phyloP scores from a whole-genome alignment of 2,113 vertebrate genomes.

The Tiliqua scincoides region DNA sequence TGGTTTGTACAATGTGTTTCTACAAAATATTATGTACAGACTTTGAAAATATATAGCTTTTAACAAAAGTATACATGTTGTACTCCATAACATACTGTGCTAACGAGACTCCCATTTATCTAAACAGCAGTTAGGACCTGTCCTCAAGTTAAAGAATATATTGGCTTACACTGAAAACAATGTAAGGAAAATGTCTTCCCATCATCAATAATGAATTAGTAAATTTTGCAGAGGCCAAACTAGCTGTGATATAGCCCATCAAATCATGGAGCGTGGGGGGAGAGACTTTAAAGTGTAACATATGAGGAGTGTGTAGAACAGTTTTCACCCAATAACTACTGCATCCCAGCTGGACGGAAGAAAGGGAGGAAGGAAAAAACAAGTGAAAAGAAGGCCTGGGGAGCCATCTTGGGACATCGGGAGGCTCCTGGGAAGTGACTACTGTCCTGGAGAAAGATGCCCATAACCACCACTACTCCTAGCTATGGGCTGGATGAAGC shows the following conservation, averaged over 20 bases:
- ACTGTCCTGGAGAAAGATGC: too few relatives aligned
- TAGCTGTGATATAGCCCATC: not conserved
- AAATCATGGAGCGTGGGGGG: too few relatives aligned
- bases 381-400: too few relatives aligned
- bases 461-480: too few relatives aligned
- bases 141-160: not conserved
- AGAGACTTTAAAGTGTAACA: too few relatives aligned
- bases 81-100: not conserved
- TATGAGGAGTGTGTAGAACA: too few relatives aligned
- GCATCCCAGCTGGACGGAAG: not conserved
- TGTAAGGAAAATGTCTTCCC: not conserved
- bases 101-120: not conserved
- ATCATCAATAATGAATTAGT: not conserved
- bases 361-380: too few relatives aligned
- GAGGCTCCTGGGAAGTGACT: not conserved
- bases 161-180: not conserved
- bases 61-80: rapidly evolving
- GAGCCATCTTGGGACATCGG: not conserved
- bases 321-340: too few relatives aligned
- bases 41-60: not conserved
- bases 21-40: not conserved
- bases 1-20: not conserved
- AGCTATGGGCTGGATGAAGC: too few relatives aligned
- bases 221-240: not conserved
- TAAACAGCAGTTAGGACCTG: not conserved